Percentiles rank a stretch among this genome's conserved stretches.
phyloP scores from a whole-genome alignment of 2,888 invertebrate genomes.

The Drosophila paramelanica region DNA sequence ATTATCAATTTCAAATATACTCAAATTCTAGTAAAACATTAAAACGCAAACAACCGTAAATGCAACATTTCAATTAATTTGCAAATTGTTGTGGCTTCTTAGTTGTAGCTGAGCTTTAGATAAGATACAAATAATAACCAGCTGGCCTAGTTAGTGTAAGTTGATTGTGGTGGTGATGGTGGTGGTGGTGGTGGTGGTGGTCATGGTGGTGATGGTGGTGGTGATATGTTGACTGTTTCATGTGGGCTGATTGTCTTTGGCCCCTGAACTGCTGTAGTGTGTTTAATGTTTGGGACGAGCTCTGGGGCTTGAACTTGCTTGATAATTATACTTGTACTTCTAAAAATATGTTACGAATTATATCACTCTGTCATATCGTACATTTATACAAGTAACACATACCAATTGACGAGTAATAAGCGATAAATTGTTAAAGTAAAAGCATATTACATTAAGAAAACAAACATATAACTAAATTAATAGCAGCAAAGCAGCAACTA shows the following conservation, averaged over 20 bases:
- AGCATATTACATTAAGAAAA: slow-evolving; percentile 51
- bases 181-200: slow-evolving; percentile 14
- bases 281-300: slow-evolving; percentile 55
- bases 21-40: slow-evolving; percentile 17
- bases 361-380: slow-evolving; percentile 85
- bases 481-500: slow-evolving; percentile 75
- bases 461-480: slow-evolving; percentile 62
- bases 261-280: slow-evolving; percentile 39
- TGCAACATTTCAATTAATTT: slow-evolving; percentile 53
- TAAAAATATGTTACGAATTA: slow-evolving; percentile 67
- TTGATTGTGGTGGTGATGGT: slow-evolving; percentile 42
- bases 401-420: slow-evolving; percentile 42
- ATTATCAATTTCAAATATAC: slow-evolving; percentile 44
- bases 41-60: slow-evolving; percentile 1
- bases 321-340: slow-evolving; percentile 56
- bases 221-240: slow-evolving; percentile 26
- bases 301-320: slow-evolving; percentile 84
- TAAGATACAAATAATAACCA: slow-evolving; percentile 50
- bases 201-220: slow-evolving; percentile 10
- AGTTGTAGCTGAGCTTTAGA: slow-evolving; percentile 70
- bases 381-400: slow-evolving; percentile 77
- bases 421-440: slow-evolving; percentile 41
- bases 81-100: slow-evolving; percentile 76
- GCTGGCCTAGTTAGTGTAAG: slow-evolving; percentile 59
- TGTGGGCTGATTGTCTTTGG: slow-evolving; percentile 10